Conservation (phyloP, 1,140 invertebrate species). For the Dendroctonus valens region DNA sequence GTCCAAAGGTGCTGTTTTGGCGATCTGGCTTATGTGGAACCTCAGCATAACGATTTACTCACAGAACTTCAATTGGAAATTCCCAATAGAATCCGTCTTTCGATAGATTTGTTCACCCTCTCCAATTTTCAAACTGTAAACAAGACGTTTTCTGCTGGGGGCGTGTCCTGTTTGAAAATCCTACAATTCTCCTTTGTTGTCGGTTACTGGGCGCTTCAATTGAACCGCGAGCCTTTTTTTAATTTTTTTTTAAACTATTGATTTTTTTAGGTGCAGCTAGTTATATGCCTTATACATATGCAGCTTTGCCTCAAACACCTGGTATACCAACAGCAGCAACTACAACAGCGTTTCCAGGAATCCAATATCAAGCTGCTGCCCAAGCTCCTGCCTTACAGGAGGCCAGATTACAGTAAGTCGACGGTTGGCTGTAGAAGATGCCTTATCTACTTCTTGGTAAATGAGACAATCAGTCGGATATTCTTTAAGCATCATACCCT, state of each 20-base stretch:
- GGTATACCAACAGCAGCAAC: constrained; percentile 55
- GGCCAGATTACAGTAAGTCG: constrained; percentile 57
- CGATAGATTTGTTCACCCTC: too few relatives aligned
- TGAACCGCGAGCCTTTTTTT: too few relatives aligned
- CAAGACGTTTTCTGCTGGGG: too few relatives aligned
- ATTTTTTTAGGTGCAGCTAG: constrained; percentile 56
- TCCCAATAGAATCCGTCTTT: too few relatives aligned
- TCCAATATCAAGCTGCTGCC: constrained; percentile 62
- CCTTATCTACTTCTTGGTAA: constrained; percentile 15
- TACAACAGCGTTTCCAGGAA: constrained; percentile 58
- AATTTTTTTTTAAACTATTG: not conserved
- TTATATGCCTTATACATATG: constrained; percentile 69
- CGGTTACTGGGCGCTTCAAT: too few relatives aligned
- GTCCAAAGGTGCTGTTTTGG: too few relatives aligned
- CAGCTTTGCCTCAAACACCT: constrained; percentile 60
- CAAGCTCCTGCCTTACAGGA: constrained; percentile 54
- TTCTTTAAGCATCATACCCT: constrained; percentile 12
- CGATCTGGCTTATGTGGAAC: too few relatives aligned
- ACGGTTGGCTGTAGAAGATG: constrained; percentile 4
- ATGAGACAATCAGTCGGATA: constrained; percentile 2
- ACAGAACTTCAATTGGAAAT: too few relatives aligned
- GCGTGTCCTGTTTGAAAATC: too few relatives aligned
- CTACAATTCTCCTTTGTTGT: too few relatives aligned
- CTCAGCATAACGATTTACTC: too few relatives aligned
- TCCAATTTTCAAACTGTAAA: too few relatives aligned